Evolutionary conservation across 2,888 invertebrate genomes (phyloP), one percentile per base, ranked within the genome.

Genomic region (Trypoxylon attenuatum): DNA sequence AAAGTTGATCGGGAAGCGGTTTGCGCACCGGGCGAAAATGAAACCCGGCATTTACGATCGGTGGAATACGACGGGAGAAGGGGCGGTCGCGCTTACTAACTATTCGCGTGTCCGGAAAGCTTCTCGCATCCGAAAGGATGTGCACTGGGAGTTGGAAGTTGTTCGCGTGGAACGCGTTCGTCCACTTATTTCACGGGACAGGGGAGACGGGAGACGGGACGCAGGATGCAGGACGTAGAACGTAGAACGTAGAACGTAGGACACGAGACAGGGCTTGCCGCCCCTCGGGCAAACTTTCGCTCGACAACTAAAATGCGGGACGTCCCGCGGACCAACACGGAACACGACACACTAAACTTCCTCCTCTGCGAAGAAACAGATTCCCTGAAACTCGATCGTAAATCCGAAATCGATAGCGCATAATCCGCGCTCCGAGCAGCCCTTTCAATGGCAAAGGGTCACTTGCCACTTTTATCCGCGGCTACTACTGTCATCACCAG

Each of bases 1-100:
- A 53, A 54, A 57, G 19, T 16, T 29, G 10, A 33, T 13, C n/a
- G 33, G 33, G 33, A 33, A 33, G 13, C 10, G 33, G 33, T 13
- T 33, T n/a, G n/a, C 33, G 33, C 33, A 33, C 33, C n/a, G 33
- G 4, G 13, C n/a, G 33, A 33, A 33, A 33, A 33, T 33, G 10
- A 33, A 33, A 33, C 10, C 33, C n/a, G 33, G n/a, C 33, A n/a
- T n/a, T n/a, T n/a, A n/a, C n/a, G n/a, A n/a, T n/a, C n/a, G n/a
- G n/a, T n/a, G n/a, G n/a, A n/a, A n/a, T n/a, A n/a, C n/a, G n/a
- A n/a, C n/a, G n/a, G n/a, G n/a, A n/a, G n/a, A n/a, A n/a, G n/a
- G n/a, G n/a, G n/a, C n/a, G n/a, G n/a, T n/a, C n/a, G n/a, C n/a
- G n/a, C n/a, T n/a, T n/a, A n/a, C n/a, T n/a, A n/a, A n/a, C n/a